Evolutionary conservation across 2,888 invertebrate genomes (phyloP).

Genomic region (Aphelenchoides bicaudatus): DNA sequence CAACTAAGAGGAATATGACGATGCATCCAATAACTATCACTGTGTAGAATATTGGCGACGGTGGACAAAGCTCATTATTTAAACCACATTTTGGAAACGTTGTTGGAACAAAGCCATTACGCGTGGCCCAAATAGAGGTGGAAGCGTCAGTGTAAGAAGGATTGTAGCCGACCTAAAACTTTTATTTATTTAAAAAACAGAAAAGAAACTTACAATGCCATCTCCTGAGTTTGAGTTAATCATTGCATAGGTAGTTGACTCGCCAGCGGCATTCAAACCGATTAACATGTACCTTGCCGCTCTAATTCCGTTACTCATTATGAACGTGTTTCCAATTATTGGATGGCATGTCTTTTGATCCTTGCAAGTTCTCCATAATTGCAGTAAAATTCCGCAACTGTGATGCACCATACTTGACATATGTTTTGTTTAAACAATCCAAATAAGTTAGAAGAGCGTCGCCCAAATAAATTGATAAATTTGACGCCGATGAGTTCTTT

Average conservation of each 20-base stretch:
- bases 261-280: background rate
- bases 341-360: no score
- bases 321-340: background rate
- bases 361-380: no score
- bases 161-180: background rate
- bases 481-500: background rate
- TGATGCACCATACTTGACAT: background rate
- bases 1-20: background rate
- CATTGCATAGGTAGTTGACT: background rate
- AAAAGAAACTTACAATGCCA: no score
- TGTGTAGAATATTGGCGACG: background rate
- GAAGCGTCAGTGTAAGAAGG: background rate
- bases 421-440: background rate
- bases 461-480: background rate
- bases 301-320: background rate
- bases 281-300: background rate
- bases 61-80: background rate
- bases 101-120: background rate
- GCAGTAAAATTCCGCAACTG: background rate
- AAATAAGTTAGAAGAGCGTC: slow-evolving; percentile 2
- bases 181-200: no score
- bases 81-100: slow-evolving; percentile 4
- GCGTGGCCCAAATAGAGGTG: background rate
- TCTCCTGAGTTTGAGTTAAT: background rate
- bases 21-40: background rate